Conservation (phyloP, 2,797 vertebrate species). For the Muscicapa striata region DNA sequence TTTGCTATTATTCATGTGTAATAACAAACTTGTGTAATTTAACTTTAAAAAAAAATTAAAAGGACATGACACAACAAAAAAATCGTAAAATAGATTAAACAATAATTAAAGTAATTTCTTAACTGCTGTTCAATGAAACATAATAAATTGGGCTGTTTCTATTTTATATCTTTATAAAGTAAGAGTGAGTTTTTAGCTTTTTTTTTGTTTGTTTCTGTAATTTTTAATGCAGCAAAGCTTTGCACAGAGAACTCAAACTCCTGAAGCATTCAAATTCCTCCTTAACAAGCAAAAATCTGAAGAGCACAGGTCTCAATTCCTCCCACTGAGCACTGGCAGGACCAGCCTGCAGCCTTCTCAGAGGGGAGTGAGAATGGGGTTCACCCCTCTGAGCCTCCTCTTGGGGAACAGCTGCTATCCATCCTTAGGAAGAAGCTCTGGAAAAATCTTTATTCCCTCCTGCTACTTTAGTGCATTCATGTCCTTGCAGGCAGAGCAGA, state of each 20-base stretch:
- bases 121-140: slow-evolving; percentile 32
- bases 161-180: not conserved
- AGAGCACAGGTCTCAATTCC: not conserved
- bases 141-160: not conserved
- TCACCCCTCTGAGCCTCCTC: not conserved
- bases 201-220: not conserved
- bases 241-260: not conserved
- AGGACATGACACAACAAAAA: not conserved
- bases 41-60: not conserved
- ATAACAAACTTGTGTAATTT: not conserved
- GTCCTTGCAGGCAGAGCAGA: not conserved
- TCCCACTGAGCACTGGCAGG: not conserved
- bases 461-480: not conserved
- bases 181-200: not conserved
- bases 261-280: not conserved
- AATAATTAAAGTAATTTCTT: not conserved
- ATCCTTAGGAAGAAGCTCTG: not conserved
- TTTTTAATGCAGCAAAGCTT: not conserved
- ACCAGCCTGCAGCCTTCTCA: not conserved
- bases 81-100: not conserved
- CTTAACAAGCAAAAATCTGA: not conserved
- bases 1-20: not conserved
- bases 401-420: not conserved
- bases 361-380: no score
- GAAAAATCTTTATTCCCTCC: not conserved